A percentile compares a stretch with the other conserved stretches of the same genome.
Evolutionary conservation across 2,797 vertebrate genomes (phyloP).

Genomic region (Hafferia zeledoni): DNA sequence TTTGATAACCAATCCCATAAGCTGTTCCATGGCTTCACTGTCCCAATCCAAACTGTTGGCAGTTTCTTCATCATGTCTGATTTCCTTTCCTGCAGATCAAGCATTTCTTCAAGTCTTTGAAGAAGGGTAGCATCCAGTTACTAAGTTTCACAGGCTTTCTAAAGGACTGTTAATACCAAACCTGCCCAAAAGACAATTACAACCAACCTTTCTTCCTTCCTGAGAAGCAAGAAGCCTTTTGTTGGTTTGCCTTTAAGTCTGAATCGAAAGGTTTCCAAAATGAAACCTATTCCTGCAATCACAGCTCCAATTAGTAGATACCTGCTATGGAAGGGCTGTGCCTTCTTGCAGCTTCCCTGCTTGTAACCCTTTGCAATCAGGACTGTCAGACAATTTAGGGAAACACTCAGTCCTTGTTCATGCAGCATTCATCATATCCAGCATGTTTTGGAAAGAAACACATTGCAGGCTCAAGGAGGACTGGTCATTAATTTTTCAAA

Average conservation of each 20-base stretch:
- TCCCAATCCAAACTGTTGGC: neutral
- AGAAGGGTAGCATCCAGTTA: neutral
- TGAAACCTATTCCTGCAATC: neutral
- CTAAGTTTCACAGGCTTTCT: neutral
- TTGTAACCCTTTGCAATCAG: neutral
- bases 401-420: fast-evolving
- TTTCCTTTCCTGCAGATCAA: neutral
- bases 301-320: neutral
- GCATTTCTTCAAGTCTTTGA: neutral
- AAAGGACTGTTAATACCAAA: neutral
- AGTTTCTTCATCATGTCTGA: neutral
- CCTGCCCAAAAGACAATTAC: neutral
- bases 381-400: fast-evolving
- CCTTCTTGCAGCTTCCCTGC: neutral
- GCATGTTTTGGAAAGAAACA: neutral
- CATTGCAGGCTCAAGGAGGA: neutral
- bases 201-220: neutral
- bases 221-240: neutral
- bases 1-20: neutral
- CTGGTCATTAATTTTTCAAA: neutral
- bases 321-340: neutral
- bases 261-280: neutral
- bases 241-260: neutral
- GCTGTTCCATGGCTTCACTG: neutral
- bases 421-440: fast-evolving